A percentile compares a stretch with the other conserved stretches of the same genome.
phyloP scores from a whole-genome alignment of 2,888 invertebrate species.

The Euproctis similis region DNA sequence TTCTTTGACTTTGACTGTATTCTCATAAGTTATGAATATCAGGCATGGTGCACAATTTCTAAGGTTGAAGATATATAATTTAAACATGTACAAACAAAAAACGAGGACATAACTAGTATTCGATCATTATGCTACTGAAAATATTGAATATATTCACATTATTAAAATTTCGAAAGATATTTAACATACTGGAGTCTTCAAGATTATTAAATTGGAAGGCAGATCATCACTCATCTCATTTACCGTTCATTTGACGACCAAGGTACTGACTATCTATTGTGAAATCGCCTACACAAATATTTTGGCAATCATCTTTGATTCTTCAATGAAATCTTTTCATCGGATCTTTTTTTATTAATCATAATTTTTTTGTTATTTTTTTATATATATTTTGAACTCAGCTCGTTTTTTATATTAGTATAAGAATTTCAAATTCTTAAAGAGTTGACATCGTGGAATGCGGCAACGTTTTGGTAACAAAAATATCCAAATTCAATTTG shows the following conservation, averaged over 20 bases:
- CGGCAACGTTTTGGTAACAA: neutral
- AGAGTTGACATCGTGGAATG: neutral
- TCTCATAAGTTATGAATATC: too few relatives aligned
- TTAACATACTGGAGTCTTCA: too few relatives aligned
- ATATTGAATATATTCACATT: too few relatives aligned
- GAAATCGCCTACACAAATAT: slow-evolving; percentile 12
- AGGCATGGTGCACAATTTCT: too few relatives aligned
- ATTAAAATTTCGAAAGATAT: too few relatives aligned
- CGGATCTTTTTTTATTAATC: slow-evolving; percentile 10
- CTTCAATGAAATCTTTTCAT: slow-evolving; percentile 21
- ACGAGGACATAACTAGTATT: too few relatives aligned
- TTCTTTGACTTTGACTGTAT: too few relatives aligned
- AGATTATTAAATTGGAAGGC: too few relatives aligned
- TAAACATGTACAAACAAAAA: too few relatives aligned
- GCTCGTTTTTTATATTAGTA: neutral
- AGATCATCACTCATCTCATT: slow-evolving; percentile 19
- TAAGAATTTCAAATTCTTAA: neutral
- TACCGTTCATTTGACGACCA: slow-evolving; percentile 15
- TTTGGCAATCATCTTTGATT: slow-evolving; percentile 14
- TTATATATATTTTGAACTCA: slow-evolving; percentile 1
- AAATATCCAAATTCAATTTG: too few relatives aligned
- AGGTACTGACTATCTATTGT: slow-evolving; percentile 20
- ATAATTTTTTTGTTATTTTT: slow-evolving; percentile 6
- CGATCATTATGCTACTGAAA: too few relatives aligned
- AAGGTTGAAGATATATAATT: too few relatives aligned